Evolutionary conservation across 2,888 invertebrate species (phyloP), one percentile per base, ranked within the genome.

Genomic region (Mesorhabditis spiculigera): DNA sequence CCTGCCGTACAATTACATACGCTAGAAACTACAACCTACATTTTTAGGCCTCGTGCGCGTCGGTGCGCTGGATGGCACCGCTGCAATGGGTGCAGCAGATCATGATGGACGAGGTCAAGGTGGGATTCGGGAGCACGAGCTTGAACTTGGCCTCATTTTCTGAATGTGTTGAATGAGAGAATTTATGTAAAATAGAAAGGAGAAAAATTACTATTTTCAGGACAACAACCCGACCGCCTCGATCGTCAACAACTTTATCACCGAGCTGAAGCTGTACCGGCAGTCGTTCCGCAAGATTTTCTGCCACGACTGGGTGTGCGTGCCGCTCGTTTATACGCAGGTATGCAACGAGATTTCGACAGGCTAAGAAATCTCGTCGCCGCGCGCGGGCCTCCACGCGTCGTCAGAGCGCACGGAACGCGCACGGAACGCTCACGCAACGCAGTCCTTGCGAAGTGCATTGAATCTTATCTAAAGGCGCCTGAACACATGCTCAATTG

Each of bases 21-120:
- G 50, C 8, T 8, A 50, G 50, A 50, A 13, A 50, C 10, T 10
- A 13, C 8, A 13, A 50, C 50, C 50, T 13, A 62, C n/a, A 62
- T 13, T 28, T 71, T 66, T 71, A 79, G 79, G 68, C 44, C 10
- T 71, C 73, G 10, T 74, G 75, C 66, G 73, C 75, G 45, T 68
- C 75, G 4, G 71, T 75, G 4, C 74, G 81, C 5, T 82, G 82
- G 82, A 73, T 79, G 73, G 71, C 79, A n/a, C 82, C 82, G 6
- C 69, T 82, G 13, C 78, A 81, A 64, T 82, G 82, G 82, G 65
- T 78, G 6, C 77, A 79, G 44, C 78, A 78, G n/a, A 71, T 80
- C 5, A 70, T 79, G 45, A 67, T 72, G 45, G 70, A 77, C 65
- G 76, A 78, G 13, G 77, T 75, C 66, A 77, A 71, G 66, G 76